Base-by-base conservation (phyloP, 2,113 vertebrate genomes). In the Tyto alba region DNA sequence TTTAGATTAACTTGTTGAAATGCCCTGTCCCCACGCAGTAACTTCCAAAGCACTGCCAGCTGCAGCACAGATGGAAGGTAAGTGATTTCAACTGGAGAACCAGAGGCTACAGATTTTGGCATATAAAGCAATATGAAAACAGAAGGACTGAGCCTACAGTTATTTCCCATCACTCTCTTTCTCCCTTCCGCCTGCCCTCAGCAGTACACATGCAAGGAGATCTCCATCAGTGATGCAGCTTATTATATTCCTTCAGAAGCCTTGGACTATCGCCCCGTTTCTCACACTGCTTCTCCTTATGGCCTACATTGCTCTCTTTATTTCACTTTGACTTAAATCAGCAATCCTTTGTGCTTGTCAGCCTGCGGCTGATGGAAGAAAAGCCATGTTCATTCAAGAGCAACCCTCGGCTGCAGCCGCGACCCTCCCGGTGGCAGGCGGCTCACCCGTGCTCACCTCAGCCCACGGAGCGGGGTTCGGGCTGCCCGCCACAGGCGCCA, bases 1-100 rank as follows among this genome's bases (percentile, higher is more conserved):
- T 81, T 95, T 89, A 56, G 56, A 89, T 84, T 83, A 94, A 66
- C 20, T 36, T 72, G 23, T 67, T 80, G 88, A 94, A 97, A 94
- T 83, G 50, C 20, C 22, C n/a, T 76, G 62, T 79, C 69, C 38
- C n/a, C 36, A 57, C 2, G 6, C 22, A 59, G 45, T 48, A 89
- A 85, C 30, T 92, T 78, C 16, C 78, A 87, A 90, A 91, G 68
- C 14, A 22, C 25, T 77, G 52, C 30, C 88, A 91, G 48, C 43
- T 68, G 71, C 84, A 85, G 57, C 32, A 74, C 66, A 92, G 82
- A 72, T 21, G 55, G 71, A 94, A 74, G 55, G 57, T 36, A 19
- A 94, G 73, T 30, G 62, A 38, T 52, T 66, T 66, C 27, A 81
- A 48, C 2, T 21, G 80, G 13, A 87, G 38, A 90, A 72, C 13